A percentile compares a stretch with the other conserved stretches of the same genome.
Conservation (phyloP, 2,797 vertebrate species). For the Danionella dracula region DNA sequence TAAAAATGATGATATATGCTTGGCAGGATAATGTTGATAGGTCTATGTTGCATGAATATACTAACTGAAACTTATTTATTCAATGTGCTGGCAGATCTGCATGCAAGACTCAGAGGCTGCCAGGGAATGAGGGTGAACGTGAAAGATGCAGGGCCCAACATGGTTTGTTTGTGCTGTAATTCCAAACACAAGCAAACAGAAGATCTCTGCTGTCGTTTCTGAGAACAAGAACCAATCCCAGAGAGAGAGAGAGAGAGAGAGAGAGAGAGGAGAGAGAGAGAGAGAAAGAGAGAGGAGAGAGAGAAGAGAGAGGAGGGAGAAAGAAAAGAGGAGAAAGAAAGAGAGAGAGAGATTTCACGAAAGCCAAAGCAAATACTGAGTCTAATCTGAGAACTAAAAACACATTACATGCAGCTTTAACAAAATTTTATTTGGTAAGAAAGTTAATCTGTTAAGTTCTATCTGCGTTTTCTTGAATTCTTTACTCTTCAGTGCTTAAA, state of each 20-base stretch:
- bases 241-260: background rate
- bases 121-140: background rate
- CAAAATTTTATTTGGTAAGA: no score
- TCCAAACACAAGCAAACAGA: background rate
- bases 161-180: background rate
- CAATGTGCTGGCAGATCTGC: background rate
- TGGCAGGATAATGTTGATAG: no score
- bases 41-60: no score
- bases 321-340: background rate
- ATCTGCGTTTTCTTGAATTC: no score
- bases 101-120: background rate
- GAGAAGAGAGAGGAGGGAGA: background rate
- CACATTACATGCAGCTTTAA: no score
- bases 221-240: background rate
- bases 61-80: no score
- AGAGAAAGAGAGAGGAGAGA: slow-evolving; percentile 37
- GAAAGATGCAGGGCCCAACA: background rate
- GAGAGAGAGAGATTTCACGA: background rate
- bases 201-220: background rate
- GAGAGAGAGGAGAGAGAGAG: slow-evolving; percentile 48
- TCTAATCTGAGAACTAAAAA: no score
- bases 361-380: no score
- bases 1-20: no score
- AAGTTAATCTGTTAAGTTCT: no score
- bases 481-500: no score